Conservation (phyloP, 2,113 vertebrate species). For the Macaca fascicularis region DNA sequence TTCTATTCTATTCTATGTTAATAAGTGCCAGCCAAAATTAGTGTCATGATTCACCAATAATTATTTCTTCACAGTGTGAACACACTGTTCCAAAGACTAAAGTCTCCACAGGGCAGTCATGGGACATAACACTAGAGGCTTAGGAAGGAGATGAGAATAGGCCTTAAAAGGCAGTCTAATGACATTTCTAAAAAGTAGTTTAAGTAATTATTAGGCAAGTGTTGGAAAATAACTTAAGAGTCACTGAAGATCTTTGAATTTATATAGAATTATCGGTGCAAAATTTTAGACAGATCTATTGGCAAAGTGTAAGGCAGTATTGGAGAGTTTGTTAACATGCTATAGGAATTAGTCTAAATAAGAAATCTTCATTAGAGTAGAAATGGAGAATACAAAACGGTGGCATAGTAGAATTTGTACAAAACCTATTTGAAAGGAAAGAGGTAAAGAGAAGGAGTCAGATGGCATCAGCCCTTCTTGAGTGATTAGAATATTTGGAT, state of each 20-base stretch:
- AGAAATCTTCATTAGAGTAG: not conserved
- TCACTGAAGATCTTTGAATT: not conserved
- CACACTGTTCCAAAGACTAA: not conserved
- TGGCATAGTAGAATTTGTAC: not conserved
- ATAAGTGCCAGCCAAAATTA: not conserved
- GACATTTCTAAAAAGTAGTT: not conserved
- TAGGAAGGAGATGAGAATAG: not conserved
- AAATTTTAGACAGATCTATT: not conserved
- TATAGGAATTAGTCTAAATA: not conserved
- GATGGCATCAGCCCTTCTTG: not conserved
- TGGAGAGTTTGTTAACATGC: not conserved
- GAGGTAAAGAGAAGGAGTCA: not conserved
- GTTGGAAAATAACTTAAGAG: not conserved
- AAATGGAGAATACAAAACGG: not conserved
- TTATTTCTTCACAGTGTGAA: not conserved
- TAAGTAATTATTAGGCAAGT: not conserved
- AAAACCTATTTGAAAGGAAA: not conserved
- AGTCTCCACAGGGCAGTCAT: not conserved
- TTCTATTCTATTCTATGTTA: not conserved
- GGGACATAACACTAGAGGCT: not conserved
- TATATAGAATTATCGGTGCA: not conserved
- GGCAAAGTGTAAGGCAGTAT: not conserved
- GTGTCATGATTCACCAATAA: not conserved
- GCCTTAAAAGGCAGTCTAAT: not conserved
- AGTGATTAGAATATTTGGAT: not conserved